Percentiles rank a stretch among this genome's conserved stretches.
These are phyloP conservation scores for Monopis laevigella DNA, from an alignment of 2,888 invertebrate genomes.

Conservation along the genomic window DNA sequence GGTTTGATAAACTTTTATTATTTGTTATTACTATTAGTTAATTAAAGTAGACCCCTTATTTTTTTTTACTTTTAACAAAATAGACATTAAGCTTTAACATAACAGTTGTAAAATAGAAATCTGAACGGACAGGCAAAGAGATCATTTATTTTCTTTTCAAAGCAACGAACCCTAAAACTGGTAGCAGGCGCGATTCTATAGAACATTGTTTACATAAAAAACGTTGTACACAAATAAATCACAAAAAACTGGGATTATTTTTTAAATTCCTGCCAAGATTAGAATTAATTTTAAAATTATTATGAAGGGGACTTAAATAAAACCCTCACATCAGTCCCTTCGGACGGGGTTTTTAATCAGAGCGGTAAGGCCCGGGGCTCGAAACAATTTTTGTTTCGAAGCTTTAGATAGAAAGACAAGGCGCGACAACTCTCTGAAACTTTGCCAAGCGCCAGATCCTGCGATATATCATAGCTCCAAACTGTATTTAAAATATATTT, in stretches of 20 bases:
- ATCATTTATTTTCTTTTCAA: not conserved
- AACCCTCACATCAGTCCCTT: conserved; percentile 5
- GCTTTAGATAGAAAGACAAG: conserved; percentile 9
- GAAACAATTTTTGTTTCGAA: conserved; percentile 5
- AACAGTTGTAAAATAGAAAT: not conserved
- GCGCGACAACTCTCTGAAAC: conserved; percentile 26
- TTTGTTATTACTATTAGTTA: too few relatives aligned
- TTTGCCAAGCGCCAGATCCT: conserved; percentile 28
- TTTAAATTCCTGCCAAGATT: conserved; percentile 19
- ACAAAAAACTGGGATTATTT: conserved; percentile 2
- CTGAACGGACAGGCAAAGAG: not conserved
- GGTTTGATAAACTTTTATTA: too few relatives aligned
- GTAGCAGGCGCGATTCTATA: too few relatives aligned
- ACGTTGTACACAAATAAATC: not conserved
- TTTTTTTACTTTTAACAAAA: too few relatives aligned
- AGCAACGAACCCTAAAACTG: too few relatives aligned
- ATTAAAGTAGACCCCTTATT: too few relatives aligned
- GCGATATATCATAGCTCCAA: conserved; percentile 26
- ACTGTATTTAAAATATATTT: conserved; percentile 35
- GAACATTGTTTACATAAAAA: not conserved
- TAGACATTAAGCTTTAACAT: too few relatives aligned
- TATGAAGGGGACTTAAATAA: conserved; percentile 7
- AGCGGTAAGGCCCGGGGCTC: conserved; percentile 4
- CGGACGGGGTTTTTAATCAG: conserved; percentile 13
- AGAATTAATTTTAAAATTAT: conserved; percentile 21